Evolutionary conservation across 2,888 invertebrate species (phyloP).

Genomic region (Autographa pulchrina): DNA sequence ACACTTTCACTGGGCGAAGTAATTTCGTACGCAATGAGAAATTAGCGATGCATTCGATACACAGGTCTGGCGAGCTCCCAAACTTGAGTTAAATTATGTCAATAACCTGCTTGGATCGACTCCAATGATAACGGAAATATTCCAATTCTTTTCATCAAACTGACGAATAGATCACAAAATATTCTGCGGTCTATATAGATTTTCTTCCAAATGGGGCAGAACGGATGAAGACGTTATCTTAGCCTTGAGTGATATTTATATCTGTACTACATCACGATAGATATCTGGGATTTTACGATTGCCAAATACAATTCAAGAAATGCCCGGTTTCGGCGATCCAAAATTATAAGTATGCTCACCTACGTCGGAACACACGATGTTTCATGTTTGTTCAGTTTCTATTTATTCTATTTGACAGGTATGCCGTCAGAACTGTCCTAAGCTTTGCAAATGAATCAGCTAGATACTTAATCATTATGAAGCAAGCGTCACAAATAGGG

Average conservation of each 20-base stretch:
- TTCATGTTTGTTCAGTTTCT: neutral
- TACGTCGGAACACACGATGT: neutral
- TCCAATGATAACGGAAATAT: conserved; percentile 55
- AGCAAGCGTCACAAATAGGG: neutral
- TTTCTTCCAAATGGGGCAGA: conserved; percentile 45
- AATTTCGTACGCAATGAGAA: conserved; percentile 39
- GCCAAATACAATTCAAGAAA: neutral
- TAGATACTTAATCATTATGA: neutral
- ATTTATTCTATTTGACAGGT: conserved; percentile 5
- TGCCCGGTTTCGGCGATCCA: neutral
- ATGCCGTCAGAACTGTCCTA: neutral
- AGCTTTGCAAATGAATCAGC: conserved; percentile 6
- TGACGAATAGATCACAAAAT: neutral
- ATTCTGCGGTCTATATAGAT: conserved; percentile 15
- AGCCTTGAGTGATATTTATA: neutral
- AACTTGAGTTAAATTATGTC: conserved; percentile 58
- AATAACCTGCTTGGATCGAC: conserved; percentile 61
- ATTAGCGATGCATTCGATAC: conserved; percentile 52
- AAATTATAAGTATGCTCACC: neutral
- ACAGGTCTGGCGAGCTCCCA: conserved; percentile 57
- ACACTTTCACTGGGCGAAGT: conserved; percentile 43
- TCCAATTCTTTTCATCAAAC: conserved; percentile 34
- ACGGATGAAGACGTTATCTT: conserved; percentile 11
- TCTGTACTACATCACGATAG: neutral
- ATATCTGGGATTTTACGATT: neutral